Percentiles rank a stretch among this genome's conserved stretches.
phyloP scores from a whole-genome alignment of 2,113 vertebrate species.

The Formicarius rufipectus region DNA sequence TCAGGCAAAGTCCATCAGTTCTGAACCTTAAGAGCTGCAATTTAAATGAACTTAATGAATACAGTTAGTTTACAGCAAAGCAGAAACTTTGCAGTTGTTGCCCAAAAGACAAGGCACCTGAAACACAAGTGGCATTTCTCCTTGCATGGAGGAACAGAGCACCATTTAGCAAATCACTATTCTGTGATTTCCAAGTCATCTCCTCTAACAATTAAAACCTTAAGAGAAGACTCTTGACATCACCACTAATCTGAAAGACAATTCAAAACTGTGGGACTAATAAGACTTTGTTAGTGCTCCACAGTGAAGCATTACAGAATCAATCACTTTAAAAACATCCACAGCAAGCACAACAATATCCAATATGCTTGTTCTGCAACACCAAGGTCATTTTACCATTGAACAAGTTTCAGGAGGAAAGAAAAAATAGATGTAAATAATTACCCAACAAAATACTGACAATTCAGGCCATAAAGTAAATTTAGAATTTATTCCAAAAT shows the following conservation, averaged over 20 bases:
- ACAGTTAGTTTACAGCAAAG: neutral
- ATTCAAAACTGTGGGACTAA: neutral
- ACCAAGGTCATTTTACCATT: neutral
- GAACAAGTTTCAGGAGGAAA: neutral
- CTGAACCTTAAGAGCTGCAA: neutral
- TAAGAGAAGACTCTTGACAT: neutral
- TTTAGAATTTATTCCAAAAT: slow-evolving; percentile 40
- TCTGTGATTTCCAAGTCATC: neutral
- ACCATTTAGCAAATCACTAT: neutral
- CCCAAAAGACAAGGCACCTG: neutral
- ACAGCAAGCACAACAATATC: neutral
- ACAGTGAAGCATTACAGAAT: neutral
- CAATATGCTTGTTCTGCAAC: neutral
- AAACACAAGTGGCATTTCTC: neutral
- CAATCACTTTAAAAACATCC: neutral
- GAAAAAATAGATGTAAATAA: neutral
- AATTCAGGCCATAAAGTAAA: neutral
- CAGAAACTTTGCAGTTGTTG: neutral
- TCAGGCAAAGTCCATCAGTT: neutral
- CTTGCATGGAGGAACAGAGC: neutral
- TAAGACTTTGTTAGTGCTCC: neutral
- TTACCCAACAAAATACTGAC: neutral
- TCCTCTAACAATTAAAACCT: neutral
- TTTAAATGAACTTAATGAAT: neutral
- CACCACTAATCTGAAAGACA: neutral